Percentiles rank a stretch among this genome's conserved stretches.
Conservation (phyloP, 1,140 invertebrate genomes). For the Tyrophagus putrescentiae region DNA sequence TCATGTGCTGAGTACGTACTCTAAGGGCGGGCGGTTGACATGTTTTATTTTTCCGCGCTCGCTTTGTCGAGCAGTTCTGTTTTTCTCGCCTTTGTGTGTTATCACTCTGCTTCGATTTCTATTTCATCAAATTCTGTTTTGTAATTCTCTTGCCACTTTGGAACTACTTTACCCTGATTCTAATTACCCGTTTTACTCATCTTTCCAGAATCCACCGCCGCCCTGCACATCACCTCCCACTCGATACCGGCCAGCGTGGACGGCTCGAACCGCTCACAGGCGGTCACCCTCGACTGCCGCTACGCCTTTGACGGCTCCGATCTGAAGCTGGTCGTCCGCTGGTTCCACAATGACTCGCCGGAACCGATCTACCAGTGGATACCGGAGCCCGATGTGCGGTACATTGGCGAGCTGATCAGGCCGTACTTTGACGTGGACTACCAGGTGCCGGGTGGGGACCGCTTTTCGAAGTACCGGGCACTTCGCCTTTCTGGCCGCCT, state of each 20-base stretch:
- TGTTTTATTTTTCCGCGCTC: too few species aligned
- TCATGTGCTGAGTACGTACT: too few species aligned
- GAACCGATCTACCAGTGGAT: conserved; percentile 33
- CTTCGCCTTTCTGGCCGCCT: not conserved
- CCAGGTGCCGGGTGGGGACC: conserved; percentile 2
- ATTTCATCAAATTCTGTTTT: too few species aligned
- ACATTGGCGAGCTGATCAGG: conserved; percentile 19
- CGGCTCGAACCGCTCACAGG: not conserved
- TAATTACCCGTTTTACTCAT: too few species aligned
- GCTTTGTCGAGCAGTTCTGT: too few species aligned
- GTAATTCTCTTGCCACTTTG: too few species aligned
- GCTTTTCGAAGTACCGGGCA: conserved; percentile 20
- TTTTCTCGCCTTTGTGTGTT: too few species aligned
- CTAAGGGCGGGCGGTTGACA: too few species aligned
- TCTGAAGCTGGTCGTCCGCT: conserved; percentile 29
- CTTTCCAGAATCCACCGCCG: not conserved
- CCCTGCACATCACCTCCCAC: not conserved
- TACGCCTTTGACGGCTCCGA: conserved; percentile 28
- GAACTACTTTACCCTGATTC: too few species aligned
- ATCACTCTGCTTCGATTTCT: too few species aligned
- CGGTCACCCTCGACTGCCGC: conserved; percentile 29
- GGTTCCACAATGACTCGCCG: conserved; percentile 29
- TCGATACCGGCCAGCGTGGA: conserved; percentile 2
- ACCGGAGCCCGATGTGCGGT: conserved; percentile 25
- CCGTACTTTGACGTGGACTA: conserved; percentile 18